phyloP scores from a whole-genome alignment of 2,797 vertebrate species.

The Coregonus ussuriensis region DNA sequence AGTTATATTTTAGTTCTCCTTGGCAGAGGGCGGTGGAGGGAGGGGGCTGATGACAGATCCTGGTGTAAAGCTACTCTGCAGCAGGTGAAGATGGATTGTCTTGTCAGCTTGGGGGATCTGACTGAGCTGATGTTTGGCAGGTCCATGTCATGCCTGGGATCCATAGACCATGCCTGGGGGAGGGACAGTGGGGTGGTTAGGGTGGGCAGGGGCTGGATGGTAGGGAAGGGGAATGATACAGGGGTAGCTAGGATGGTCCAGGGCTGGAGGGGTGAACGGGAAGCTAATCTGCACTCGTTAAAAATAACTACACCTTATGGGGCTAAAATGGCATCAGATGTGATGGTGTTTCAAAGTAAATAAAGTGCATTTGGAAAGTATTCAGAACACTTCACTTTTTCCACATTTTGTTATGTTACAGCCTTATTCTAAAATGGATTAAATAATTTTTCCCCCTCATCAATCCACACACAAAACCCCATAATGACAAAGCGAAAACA shows the following conservation, averaged over 20 bases:
- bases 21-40: constrained; percentile 57
- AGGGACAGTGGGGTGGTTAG: constrained; percentile 45
- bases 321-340: constrained; percentile 52
- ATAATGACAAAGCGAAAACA: too few species aligned
- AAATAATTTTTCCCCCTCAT: too few species aligned
- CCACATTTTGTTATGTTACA: too few species aligned
- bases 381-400: too few species aligned
- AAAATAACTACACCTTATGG: constrained; percentile 14
- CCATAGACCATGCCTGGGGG: constrained; percentile 55
- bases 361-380: too few species aligned
- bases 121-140: constrained; percentile 65
- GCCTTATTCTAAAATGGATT: too few species aligned
- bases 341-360: constrained; percentile 42
- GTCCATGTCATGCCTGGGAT: constrained; percentile 68
- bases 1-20: constrained; percentile 67
- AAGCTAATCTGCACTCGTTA: constrained; percentile 53
- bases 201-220: not conserved
- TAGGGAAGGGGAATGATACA: not conserved
- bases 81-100: constrained; percentile 70
- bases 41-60: constrained; percentile 53
- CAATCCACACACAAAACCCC: too few species aligned
- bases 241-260: not conserved
- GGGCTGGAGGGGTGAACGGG: constrained; percentile 45
- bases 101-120: constrained; percentile 69
- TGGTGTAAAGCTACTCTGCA: constrained; percentile 58